Conservation (phyloP, 2,797 vertebrate genomes). For the Siniperca obscura region DNA sequence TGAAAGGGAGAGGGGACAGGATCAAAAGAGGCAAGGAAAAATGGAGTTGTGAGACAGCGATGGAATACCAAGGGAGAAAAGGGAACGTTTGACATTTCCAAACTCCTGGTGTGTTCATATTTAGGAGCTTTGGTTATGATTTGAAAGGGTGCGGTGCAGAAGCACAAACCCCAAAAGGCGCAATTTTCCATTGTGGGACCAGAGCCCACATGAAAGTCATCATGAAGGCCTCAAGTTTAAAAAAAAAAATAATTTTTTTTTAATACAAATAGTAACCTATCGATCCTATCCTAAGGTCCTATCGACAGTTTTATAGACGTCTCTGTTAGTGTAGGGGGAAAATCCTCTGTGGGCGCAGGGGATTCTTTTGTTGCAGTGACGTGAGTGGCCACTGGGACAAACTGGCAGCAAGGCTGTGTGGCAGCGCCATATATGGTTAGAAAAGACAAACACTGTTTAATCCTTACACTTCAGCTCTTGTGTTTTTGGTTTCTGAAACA, state of each 20-base stretch:
- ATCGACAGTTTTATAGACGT: background rate
- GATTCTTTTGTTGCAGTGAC: too few species aligned
- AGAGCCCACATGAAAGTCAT: constrained; percentile 55
- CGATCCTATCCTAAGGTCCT: too few species aligned
- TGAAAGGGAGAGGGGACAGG: constrained; percentile 60
- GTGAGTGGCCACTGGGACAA: too few species aligned
- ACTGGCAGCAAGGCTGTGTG: too few species aligned
- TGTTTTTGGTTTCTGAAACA: background rate
- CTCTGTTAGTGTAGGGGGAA: background rate
- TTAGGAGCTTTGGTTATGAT: constrained; percentile 72
- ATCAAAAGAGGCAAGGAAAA: constrained; percentile 71
- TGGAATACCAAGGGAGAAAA: constrained; percentile 70
- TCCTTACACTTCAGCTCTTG: background rate
- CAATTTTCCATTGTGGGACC: constrained; percentile 56
- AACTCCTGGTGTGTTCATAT: constrained; percentile 61
- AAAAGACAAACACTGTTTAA: background rate
- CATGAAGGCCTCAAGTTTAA: constrained; percentile 47
- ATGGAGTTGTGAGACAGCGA: constrained; percentile 63
- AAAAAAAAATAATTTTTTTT: too few species aligned
- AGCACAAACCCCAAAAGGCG: constrained; percentile 64
- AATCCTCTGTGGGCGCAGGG: too few species aligned
- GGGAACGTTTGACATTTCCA: constrained; percentile 67
- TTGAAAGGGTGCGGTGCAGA: constrained; percentile 58
- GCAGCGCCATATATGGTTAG: background rate
- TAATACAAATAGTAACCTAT: background rate